A percentile compares a stretch with the other conserved stretches of the same genome.
phyloP scores from a whole-genome alignment of 2,113 vertebrate genomes.

The Lathamus discolor region DNA sequence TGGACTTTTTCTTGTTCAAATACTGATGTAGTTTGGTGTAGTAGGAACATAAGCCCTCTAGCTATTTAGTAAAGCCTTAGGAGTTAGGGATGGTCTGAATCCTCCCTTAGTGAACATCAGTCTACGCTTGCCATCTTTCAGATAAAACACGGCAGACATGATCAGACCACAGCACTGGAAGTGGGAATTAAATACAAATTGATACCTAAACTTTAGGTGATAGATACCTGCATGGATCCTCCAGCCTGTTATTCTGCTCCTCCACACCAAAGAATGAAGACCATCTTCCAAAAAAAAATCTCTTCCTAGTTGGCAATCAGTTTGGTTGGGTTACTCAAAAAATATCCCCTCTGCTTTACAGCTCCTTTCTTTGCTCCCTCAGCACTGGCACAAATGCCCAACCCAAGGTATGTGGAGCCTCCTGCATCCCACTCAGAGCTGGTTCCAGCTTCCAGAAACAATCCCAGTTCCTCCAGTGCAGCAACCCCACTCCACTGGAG shows the following conservation, averaged over 20 bases:
- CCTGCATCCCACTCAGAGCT: fast-evolving
- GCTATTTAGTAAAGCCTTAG: background rate
- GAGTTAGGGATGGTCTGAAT: background rate
- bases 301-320: background rate
- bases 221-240: background rate
- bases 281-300: background rate
- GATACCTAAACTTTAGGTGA: background rate
- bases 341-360: background rate
- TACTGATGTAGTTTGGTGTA: background rate
- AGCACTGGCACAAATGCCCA: background rate
- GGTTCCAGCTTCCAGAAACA: background rate
- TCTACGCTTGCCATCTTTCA: background rate
- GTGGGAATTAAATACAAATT: background rate
- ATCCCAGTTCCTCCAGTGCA: background rate
- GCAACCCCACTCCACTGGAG: background rate
- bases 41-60: background rate
- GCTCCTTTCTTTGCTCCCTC: background rate
- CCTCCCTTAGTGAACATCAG: background rate
- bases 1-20: background rate
- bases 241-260: background rate
- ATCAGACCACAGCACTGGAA: background rate
- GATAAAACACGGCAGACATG: background rate
- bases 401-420: background rate
- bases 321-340: background rate
- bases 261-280: background rate